Conservation (phyloP, 2,797 vertebrate species). For the Picus viridis region DNA sequence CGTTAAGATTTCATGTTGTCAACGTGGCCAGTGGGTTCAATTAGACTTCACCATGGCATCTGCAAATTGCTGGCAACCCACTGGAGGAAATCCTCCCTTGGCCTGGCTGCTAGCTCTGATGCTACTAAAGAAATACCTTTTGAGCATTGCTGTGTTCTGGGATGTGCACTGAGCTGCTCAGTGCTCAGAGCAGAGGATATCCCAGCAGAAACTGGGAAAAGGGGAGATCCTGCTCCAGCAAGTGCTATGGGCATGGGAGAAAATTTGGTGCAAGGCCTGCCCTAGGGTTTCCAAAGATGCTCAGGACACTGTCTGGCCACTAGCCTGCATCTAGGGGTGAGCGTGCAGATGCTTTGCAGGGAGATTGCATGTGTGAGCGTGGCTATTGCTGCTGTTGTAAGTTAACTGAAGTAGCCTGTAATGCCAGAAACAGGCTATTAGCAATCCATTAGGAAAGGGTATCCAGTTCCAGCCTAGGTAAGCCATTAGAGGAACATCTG, state of each 20-base stretch:
- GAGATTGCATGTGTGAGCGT: constrained; percentile 40
- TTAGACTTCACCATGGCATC: constrained; percentile 38
- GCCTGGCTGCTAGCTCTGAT: background rate
- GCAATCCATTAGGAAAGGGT: constrained; percentile 80
- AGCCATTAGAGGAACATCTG: constrained; percentile 80
- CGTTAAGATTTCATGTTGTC: constrained; percentile 70
- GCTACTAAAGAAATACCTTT: constrained; percentile 11
- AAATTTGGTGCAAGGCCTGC: background rate
- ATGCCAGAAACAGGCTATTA: constrained; percentile 85
- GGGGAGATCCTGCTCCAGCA: background rate
- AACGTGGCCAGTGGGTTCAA: constrained; percentile 37
- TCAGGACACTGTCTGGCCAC: background rate
- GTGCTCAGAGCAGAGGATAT: background rate
- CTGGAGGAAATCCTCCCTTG: constrained; percentile 41
- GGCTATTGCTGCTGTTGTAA: constrained; percentile 56
- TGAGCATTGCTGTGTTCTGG: background rate
- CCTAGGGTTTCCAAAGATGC: background rate
- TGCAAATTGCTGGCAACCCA: constrained; percentile 60
- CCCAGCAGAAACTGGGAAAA: background rate
- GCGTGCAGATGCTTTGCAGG: background rate
- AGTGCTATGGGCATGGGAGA: fast-evolving
- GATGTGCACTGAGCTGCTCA: background rate
- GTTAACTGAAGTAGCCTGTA: constrained; percentile 79
- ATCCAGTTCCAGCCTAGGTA: constrained; percentile 80
- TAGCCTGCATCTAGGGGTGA: background rate